These are phyloP conservation scores for Psilopsiagon aurifrons DNA, from an alignment of 2,113 vertebrate species.

Conservation along the genomic window DNA sequence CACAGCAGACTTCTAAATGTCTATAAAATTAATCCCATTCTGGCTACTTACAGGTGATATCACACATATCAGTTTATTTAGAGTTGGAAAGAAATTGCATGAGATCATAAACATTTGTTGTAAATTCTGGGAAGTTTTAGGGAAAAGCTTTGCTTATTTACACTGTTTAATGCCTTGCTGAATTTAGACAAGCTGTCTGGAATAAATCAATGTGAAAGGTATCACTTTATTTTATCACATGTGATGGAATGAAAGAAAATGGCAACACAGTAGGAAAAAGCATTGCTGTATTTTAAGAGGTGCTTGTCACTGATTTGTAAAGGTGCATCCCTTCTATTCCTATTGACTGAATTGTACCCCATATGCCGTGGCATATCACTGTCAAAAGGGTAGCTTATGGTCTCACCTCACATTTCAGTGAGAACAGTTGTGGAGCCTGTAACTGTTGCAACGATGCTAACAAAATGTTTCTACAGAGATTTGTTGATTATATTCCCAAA, in stretches of 20 bases:
- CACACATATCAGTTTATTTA: background rate
- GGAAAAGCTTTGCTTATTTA: background rate
- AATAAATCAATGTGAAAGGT: background rate
- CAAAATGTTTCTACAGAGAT: constrained; percentile 23
- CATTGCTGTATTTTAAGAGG: background rate
- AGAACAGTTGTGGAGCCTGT: background rate
- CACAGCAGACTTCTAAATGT: background rate
- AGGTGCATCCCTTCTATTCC: background rate
- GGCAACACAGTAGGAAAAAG: background rate
- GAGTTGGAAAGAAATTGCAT: background rate
- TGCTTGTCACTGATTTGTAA: background rate
- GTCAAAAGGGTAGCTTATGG: background rate
- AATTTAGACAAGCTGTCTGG: background rate
- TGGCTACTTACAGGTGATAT: background rate
- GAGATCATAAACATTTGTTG: background rate
- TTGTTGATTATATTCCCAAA: background rate
- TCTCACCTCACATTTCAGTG: background rate
- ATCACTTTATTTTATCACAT: background rate
- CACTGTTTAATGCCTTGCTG: background rate
- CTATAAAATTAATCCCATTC: background rate
- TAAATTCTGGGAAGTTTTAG: background rate
- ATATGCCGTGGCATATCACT: background rate
- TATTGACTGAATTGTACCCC: background rate
- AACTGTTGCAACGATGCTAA: background rate
- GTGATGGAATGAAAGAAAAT: background rate